Percentiles rank a stretch among this genome's conserved stretches.
Conservation (phyloP, 2,113 vertebrate species). For the Nothocercus julius region DNA sequence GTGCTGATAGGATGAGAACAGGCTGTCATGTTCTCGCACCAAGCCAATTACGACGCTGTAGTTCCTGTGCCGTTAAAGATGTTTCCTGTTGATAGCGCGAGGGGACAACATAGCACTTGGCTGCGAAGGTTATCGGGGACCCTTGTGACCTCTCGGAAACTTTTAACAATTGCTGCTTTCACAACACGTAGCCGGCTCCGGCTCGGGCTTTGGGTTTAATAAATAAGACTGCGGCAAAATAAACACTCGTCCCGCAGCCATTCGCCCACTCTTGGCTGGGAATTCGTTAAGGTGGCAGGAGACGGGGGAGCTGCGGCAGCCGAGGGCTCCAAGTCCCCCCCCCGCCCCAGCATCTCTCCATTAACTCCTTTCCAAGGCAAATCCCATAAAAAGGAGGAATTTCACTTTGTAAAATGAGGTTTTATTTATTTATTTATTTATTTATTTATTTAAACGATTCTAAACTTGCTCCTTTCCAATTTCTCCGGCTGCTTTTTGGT, state of each 20-base stretch:
- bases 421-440: neutral
- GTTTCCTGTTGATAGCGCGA: constrained; percentile 94
- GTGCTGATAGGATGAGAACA: constrained; percentile 82
- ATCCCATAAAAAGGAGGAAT: neutral
- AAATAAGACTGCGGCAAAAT: constrained; percentile 47
- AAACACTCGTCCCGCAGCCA: neutral
- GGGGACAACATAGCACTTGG: constrained; percentile 46
- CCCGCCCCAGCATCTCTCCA: neutral
- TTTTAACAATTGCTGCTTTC: constrained; percentile 57
- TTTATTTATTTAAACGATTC: neutral
- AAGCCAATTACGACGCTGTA: constrained; percentile 85
- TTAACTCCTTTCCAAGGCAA: neutral
- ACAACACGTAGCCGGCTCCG: constrained; percentile 28
- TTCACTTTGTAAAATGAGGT: neutral
- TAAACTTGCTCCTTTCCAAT: neutral
- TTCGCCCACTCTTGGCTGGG: neutral
- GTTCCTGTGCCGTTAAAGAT: constrained; percentile 93
- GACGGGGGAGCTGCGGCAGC: rapidly evolving
- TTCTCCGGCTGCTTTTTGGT: neutral
- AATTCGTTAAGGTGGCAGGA: neutral
- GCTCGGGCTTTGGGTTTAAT: constrained; percentile 8
- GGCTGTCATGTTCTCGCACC: constrained; percentile 81
- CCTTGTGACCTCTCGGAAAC: constrained; percentile 75
- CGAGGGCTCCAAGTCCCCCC: neutral
- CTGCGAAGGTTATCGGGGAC: constrained; percentile 82